A percentile compares a stretch with the other conserved stretches of the same genome.
These are phyloP conservation scores for Patella depressa DNA, from an alignment of 2,888 invertebrate genomes.

Conservation along the genomic window DNA sequence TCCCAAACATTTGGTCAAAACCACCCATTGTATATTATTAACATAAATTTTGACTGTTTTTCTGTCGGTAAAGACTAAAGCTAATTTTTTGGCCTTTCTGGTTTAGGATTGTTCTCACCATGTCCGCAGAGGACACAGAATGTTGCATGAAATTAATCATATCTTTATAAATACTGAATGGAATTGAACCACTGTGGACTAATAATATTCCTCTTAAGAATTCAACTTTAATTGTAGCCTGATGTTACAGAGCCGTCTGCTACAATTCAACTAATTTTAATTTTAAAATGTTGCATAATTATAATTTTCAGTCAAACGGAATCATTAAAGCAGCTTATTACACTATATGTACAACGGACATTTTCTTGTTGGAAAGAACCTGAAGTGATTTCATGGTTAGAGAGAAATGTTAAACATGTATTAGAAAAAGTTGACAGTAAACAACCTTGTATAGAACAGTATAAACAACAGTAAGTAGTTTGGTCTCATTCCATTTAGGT, in stretches of 20 bases:
- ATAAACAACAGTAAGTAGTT: constrained; percentile 74
- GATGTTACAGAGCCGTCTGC: not conserved
- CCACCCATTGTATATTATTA: too few species aligned
- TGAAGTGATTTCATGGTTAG: constrained; percentile 83
- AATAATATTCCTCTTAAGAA: too few species aligned
- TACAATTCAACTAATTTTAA: not conserved
- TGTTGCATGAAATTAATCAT: too few species aligned
- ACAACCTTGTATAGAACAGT: constrained; percentile 77
- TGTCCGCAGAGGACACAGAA: too few species aligned
- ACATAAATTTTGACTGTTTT: too few species aligned
- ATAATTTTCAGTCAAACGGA: constrained; percentile 74
- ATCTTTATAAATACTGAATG: too few species aligned
- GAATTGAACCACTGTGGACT: too few species aligned
- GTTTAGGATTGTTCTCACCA: too few species aligned
- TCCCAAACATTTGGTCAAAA: too few species aligned
- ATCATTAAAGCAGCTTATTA: constrained; percentile 80
- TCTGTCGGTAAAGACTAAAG: too few species aligned
- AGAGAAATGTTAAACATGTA: constrained; percentile 79
- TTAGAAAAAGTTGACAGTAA: constrained; percentile 78
- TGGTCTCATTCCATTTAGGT: too few species aligned
- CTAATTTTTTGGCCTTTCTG: too few species aligned
- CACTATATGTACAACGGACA: constrained; percentile 82
- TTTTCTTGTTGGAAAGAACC: constrained; percentile 85
- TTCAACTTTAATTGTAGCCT: not conserved
- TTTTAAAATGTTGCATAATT: not conserved